These are phyloP conservation scores for Apeltes quadracus DNA, from an alignment of 2,113 vertebrate genomes.

Conservation along the genomic window DNA sequence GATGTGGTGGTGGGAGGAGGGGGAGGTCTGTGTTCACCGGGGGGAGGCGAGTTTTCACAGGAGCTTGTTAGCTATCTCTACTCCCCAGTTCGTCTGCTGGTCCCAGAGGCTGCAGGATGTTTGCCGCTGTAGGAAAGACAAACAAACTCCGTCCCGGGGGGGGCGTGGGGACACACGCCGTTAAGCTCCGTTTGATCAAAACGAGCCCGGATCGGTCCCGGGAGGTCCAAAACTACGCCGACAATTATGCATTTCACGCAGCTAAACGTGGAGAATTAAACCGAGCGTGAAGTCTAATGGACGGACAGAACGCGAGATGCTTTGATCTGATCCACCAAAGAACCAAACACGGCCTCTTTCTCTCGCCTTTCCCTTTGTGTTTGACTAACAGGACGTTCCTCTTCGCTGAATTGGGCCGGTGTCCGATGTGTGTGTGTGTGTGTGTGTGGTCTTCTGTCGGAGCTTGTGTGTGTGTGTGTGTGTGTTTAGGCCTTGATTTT, in stretches of 20 bases:
- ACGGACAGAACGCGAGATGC: not conserved
- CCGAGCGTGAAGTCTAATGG: not conserved
- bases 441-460: not conserved
- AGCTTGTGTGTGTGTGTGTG: not conserved
- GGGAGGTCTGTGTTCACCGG: constrained; percentile 42
- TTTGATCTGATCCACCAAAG: not conserved
- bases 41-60: constrained; percentile 30
- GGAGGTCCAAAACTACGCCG: not conserved
- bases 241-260: not conserved
- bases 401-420: constrained; percentile 3
- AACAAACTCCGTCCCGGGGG: not conserved
- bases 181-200: constrained; percentile 14
- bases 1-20: not conserved
- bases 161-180: too few relatives aligned
- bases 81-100: constrained; percentile 23
- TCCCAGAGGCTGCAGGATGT: constrained; percentile 25
- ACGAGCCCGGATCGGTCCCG: not conserved
- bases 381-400: not conserved
- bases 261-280: not conserved
- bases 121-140: constrained; percentile 21
- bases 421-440: too few relatives aligned
- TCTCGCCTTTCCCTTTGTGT: constrained; percentile 12
- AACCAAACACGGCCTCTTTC: not conserved
- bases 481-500: constrained; percentile 24
- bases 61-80: constrained; percentile 36